Conservation (phyloP, 92 coral and sea anemone species). For the Desmophyllum pertusum region DNA sequence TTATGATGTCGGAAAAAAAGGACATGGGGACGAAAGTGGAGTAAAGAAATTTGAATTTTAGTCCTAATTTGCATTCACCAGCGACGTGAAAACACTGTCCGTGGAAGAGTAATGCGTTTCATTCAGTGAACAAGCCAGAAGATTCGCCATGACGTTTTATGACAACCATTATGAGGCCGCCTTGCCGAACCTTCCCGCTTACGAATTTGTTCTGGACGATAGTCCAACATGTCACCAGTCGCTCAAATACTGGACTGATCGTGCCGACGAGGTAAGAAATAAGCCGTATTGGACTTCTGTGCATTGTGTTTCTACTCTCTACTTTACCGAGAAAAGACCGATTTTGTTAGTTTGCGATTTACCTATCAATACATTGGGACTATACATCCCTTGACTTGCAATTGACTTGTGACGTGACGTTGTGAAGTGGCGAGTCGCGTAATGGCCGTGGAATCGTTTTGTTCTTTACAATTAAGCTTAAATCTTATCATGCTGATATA, state of each 20-base stretch:
- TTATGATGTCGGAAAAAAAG: conserved; percentile 13
- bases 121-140: neutral
- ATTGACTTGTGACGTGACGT: neutral
- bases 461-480: neutral
- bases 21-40: neutral
- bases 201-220: conserved; percentile 86
- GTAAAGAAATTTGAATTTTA: neutral
- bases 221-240: conserved; percentile 91
- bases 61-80: conserved; percentile 1
- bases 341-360: neutral
- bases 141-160: conserved; percentile 83
- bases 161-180: conserved; percentile 59
- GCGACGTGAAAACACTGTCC: neutral
- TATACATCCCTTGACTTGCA: neutral
- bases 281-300: neutral
- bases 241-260: conserved; percentile 88
- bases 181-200: conserved; percentile 77
- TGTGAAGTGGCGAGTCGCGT: neutral
- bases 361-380: neutral
- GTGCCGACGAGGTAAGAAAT: conserved; percentile 83
- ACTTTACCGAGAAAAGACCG: neutral
- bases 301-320: neutral
- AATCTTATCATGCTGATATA: neutral
- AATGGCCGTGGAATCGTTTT: neutral
- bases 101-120: neutral